Base-by-base conservation (phyloP, 2,113 vertebrate genomes). In the Nyctibius bracteatus region DNA sequence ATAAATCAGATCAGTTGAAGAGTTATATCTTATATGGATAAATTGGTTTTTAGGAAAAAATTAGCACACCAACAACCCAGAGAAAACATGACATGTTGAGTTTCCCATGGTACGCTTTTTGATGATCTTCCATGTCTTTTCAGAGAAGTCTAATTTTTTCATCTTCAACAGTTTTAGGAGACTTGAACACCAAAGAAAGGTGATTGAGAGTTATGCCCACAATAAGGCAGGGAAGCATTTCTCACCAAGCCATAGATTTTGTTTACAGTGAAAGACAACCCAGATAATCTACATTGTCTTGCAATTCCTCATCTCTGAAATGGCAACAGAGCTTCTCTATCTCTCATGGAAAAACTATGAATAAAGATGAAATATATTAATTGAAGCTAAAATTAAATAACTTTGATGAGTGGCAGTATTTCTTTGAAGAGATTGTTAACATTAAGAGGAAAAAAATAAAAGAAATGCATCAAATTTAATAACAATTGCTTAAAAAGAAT, bases 391-490 rank as follows among this genome's bases (percentile, higher is more conserved):
- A 77, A 43, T 58, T 4, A 71, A 75, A 51, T 19, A 39, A 23
- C 3, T 52, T 27, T 49, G 5, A 55, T 12, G 4, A 72, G 10
- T 24, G 3, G 7, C 8, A 1, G 0, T 25, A 68, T 41, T 81
- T 4, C 2, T 52, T 62, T 81, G n/a, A 72, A 54, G 15, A 47
- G 13, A 52, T 10, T 37, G 5, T 24, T 44, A 71, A 55, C 3
- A 23, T 5, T 44, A 20, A n/a, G 9, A 43, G 4, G 2, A 3
- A 19, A 77, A 61, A n/a, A 59, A 35, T 37, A 37, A 51, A 16
- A 63, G 4, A 46, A 66, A 20, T 4, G 0, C 0, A 80, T 57
- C 3, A 67, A 8, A 57, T 75, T 41, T 47, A 75, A 31, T 52
- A 24, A 0, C 28, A 6, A 37, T 61, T 83, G 31, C 16, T 44